A percentile compares a stretch with the other conserved stretches of the same genome.
Evolutionary conservation across 2,888 invertebrate genomes (phyloP).

Genomic region (Pyrgus malvae): DNA sequence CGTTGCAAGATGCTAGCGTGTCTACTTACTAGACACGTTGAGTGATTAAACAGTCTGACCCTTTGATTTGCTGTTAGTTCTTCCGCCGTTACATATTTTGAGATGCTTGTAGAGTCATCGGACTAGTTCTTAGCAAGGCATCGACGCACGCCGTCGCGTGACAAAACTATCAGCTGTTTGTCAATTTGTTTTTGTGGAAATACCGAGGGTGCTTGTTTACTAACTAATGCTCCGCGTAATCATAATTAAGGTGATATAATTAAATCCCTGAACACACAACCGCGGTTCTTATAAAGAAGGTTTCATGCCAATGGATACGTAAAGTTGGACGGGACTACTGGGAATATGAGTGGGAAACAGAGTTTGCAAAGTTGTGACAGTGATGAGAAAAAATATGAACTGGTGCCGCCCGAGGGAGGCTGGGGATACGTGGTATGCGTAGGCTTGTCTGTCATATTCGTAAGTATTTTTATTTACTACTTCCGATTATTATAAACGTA

Average conservation of each 20-base stretch:
- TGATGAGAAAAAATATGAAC: constrained; percentile 60
- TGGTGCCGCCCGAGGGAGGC: constrained; percentile 85
- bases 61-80: not conserved
- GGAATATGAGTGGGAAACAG: constrained; percentile 54
- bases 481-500: not conserved
- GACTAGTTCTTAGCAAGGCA: constrained; percentile 26
- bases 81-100: not conserved
- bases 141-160: constrained; percentile 24
- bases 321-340: constrained; percentile 33
- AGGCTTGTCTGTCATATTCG: constrained; percentile 84
- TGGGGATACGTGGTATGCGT: constrained; percentile 87
- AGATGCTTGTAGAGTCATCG: constrained; percentile 24
- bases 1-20: too few relatives aligned
- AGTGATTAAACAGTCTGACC: not conserved
- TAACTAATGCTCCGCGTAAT: constrained; percentile 45
- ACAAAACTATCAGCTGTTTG: constrained; percentile 50
- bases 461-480: constrained; percentile 67
- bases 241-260: constrained; percentile 58
- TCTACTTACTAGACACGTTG: not conserved
- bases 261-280: constrained; percentile 59
- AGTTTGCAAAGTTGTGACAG: constrained; percentile 47
- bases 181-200: constrained; percentile 61
- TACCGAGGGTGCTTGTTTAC: constrained; percentile 61
- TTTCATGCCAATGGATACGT: constrained; percentile 30
- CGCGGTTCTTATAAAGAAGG: constrained; percentile 44